Evolutionary conservation across 2,797 vertebrate genomes (phyloP).

Genomic region (Chelonia mydas): DNA sequence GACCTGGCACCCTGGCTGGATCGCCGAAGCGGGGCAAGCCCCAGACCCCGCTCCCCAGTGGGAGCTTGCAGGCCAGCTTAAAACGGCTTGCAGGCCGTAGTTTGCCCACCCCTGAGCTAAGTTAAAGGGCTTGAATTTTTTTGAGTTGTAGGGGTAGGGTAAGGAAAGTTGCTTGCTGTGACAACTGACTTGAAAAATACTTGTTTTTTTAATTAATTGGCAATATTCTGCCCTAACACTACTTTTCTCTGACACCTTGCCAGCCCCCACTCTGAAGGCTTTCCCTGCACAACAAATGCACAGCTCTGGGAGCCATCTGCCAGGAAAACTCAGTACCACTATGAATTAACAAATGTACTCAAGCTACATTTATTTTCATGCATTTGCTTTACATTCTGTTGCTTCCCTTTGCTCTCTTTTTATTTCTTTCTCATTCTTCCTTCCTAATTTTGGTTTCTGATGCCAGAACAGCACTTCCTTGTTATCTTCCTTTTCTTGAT

Average conservation of each 20-base stretch:
- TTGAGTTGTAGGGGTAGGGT: not conserved
- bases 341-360: not conserved
- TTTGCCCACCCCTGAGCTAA: not conserved
- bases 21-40: no score
- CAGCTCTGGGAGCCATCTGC: not conserved
- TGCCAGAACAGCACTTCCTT: not conserved
- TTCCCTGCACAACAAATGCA: not conserved
- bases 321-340: not conserved
- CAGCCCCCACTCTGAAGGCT: not conserved
- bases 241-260: not conserved
- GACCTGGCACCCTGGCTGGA: no score
- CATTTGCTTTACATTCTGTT: not conserved
- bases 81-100: no score
- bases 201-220: not conserved
- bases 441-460: not conserved
- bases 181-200: not conserved
- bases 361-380: not conserved
- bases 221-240: not conserved
- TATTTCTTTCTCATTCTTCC: not conserved
- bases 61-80: no score
- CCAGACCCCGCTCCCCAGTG: no score
- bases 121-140: not conserved
- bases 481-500: not conserved
- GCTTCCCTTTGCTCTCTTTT: not conserved
- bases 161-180: not conserved